Conservation (phyloP, 2,113 vertebrate species). For the Gallinago undulata region DNA sequence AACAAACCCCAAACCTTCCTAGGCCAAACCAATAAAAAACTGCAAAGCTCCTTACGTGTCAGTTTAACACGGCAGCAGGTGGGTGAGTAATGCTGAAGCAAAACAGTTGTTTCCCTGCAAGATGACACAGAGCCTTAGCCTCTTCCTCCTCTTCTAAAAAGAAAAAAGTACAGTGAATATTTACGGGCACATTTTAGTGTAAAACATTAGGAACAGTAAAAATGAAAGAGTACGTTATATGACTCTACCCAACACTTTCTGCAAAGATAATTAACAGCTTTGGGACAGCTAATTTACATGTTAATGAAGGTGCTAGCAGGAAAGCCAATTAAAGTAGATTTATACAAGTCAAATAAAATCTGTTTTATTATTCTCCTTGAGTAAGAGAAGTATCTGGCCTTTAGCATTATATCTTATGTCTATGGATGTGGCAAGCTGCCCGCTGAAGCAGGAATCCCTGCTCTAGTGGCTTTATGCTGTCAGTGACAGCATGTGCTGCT, state of each 20-base stretch:
- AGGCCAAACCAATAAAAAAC: background rate
- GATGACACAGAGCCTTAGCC: background rate
- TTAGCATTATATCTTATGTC: background rate
- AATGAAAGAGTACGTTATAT: background rate
- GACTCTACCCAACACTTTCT: slow-evolving; percentile 2
- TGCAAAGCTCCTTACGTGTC: background rate
- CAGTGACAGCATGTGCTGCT: background rate
- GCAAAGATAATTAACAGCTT: slow-evolving; percentile 58
- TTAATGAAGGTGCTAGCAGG: slow-evolving; percentile 54
- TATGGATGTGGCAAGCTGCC: background rate
- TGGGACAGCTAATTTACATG: slow-evolving; percentile 63
- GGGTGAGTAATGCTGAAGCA: background rate
- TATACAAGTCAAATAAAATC: slow-evolving; percentile 61
- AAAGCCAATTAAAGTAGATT: slow-evolving; percentile 62
- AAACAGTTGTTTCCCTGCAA: background rate
- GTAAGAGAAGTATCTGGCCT: slow-evolving; percentile 18
- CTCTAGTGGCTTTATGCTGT: background rate
- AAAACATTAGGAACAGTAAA: background rate
- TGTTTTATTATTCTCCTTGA: slow-evolving; percentile 45
- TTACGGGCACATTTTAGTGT: slow-evolving; percentile 13
- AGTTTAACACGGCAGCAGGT: background rate
- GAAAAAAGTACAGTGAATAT: background rate
- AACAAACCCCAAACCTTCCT: background rate
- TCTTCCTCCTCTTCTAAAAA: background rate
- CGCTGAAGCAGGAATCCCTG: background rate